These are phyloP conservation scores for Morone saxatilis DNA, from an alignment of 2,113 vertebrate genomes.

Conservation along the genomic window DNA sequence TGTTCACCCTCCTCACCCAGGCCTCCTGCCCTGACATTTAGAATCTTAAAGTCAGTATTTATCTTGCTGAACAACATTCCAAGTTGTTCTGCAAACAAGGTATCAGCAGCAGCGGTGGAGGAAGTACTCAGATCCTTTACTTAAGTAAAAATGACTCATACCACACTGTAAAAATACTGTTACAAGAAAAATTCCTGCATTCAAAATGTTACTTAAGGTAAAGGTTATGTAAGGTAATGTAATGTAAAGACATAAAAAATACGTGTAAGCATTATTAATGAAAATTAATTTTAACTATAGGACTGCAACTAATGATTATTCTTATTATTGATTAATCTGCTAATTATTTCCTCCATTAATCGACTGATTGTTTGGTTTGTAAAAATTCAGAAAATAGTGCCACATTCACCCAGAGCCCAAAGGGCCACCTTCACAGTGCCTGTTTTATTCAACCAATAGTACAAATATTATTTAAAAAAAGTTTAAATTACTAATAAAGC, in stretches of 20 bases:
- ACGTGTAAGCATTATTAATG: no score
- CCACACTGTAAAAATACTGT: not conserved
- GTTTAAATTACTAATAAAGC: no score
- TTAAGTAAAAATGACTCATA: not conserved
- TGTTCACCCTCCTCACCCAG: not conserved
- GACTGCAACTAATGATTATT: no score
- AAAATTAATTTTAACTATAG: no score
- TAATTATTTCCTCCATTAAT: not conserved
- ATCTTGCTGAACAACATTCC: not conserved
- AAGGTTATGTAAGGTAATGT: not conserved
- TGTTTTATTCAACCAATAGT: no score
- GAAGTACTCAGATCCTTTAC: not conserved
- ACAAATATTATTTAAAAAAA: no score
- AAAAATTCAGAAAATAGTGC: not conserved
- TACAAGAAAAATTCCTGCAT: no score
- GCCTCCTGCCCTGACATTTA: not conserved
- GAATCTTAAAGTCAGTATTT: not conserved
- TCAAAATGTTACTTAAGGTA: not conserved
- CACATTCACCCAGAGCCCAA: not conserved
- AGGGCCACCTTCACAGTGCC: not conserved
- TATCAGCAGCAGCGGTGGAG: not conserved
- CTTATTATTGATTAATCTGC: no score
- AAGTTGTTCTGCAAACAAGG: not conserved
- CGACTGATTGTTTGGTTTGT: not conserved
- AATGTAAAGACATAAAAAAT: not conserved